Base-by-base conservation (phyloP, 2,797 vertebrate species). In the Bradypodion ventrale region DNA sequence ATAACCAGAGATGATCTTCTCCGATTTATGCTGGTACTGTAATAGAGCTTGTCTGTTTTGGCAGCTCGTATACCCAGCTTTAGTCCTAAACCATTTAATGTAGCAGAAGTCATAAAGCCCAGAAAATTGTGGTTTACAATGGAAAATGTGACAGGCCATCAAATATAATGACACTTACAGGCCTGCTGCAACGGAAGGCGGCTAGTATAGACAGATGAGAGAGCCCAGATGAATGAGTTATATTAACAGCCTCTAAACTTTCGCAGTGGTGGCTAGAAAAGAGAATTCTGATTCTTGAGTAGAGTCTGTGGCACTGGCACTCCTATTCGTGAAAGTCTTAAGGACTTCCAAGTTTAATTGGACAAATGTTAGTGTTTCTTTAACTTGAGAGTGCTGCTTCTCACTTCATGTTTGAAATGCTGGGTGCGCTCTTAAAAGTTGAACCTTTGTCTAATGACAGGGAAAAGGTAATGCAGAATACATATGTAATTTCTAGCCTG, bases 121-220 rank as follows among this genome's bases (percentile, higher is more conserved):
- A 81, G 81, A 83, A 62, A 88, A 75, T 88, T 68, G 12, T 2
- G 3, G 40, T 83, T 89, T 89, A 83, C 80, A 76, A 7, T 86
- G 82, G 84, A 75, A 90, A 86, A 60, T 90, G 76, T 90, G 87
- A 87, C 65, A 84, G 19, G 63, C 75, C 82, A 78, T 86, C 79
- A 66, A 78, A 56, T 88, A 81, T 52, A 92, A 23, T 73, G 76
- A 80, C 80, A 87, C 60, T 74, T 90, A 44, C 15, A 89, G 84
- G 75, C 60, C 82, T 80, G 66, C 83, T 86, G 44, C 83, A 91
- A 93, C 91, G 87, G 92, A 89, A 70, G 82, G 87, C 83, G 78
- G 86, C 78, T 88, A n/a, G n/a, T n/a, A 84, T 88, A 63, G 66
- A 86, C 72, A 80, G 32, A 56, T 13, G 13, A 89, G 91, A 83